Evolutionary conservation across 2,888 invertebrate species (phyloP).

Genomic region (Eupithecia vulgata): DNA sequence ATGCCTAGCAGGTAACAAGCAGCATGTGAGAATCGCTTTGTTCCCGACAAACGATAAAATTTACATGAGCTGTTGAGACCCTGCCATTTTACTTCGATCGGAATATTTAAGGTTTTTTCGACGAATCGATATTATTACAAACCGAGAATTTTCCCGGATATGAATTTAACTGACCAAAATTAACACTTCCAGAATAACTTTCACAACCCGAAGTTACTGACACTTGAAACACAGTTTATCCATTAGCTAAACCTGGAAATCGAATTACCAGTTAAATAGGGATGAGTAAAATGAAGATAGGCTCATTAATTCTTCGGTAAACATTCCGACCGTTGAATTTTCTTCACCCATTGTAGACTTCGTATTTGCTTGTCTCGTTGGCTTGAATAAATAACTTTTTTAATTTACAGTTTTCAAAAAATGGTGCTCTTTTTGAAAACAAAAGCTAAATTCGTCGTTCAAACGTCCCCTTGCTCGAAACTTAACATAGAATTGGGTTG

Average conservation of each 20-base stretch:
- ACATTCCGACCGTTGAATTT: not conserved
- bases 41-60: conserved; percentile 64
- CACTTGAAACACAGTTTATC: conserved; percentile 45
- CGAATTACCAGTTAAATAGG: conserved; percentile 43
- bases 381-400: not conserved
- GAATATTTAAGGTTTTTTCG: conserved; percentile 40
- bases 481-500: conserved; percentile 38
- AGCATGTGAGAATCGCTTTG: conserved; percentile 54
- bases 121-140: conserved; percentile 1
- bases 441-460: not conserved
- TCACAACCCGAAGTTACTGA: conserved; percentile 19
- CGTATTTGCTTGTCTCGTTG: not conserved
- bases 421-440: not conserved
- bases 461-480: conserved; percentile 19
- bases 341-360: not conserved
- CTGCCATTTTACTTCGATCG: conserved; percentile 50
- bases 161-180: not conserved
- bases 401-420: not conserved
- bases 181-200: not conserved
- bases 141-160: not conserved
- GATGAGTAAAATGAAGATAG: conserved; percentile 20
- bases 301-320: not conserved
- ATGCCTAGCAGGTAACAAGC: conserved; percentile 51
- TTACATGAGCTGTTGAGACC: conserved; percentile 64
- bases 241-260: conserved; percentile 44